Evolutionary conservation across 2,888 invertebrate genomes (phyloP).

Genomic region (Pollenia amentaria): DNA sequence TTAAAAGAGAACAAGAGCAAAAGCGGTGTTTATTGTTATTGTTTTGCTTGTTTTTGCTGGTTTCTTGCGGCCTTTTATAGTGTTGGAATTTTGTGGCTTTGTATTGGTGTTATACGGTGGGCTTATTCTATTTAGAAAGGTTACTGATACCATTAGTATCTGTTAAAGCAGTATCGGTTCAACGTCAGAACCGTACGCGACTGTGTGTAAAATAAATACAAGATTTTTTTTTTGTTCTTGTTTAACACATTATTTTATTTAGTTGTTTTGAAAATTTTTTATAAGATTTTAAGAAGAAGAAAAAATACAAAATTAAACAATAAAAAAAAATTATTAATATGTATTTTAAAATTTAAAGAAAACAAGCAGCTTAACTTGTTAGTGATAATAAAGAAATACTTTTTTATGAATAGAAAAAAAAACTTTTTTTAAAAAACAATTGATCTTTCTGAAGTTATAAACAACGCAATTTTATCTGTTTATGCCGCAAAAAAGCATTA

Average conservation of each 20-base stretch:
- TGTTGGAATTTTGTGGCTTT: constrained; percentile 66
- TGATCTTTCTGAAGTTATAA: constrained; percentile 40
- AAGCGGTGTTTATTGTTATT: constrained; percentile 56
- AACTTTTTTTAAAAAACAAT: constrained; percentile 15
- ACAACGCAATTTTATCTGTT: constrained; percentile 29
- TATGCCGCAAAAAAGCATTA: constrained; percentile 41
- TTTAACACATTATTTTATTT: constrained; percentile 30
- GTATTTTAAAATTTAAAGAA: neutral
- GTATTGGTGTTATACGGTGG: constrained; percentile 60
- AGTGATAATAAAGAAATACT: neutral
- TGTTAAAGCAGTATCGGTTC: constrained; percentile 83
- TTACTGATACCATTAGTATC: constrained; percentile 79
- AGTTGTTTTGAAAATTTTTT: constrained; percentile 37
- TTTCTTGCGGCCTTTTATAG: constrained; percentile 52
- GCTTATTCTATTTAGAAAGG: constrained; percentile 82
- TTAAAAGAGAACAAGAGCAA: constrained; percentile 27
- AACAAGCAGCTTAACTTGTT: neutral
- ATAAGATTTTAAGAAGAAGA: neutral
- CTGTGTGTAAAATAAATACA: constrained; percentile 19
- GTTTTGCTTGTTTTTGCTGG: constrained; percentile 36
- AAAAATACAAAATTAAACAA: neutral
- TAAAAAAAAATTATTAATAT: neutral
- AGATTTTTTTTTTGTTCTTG: constrained; percentile 19
- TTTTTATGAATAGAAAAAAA: constrained; percentile 9
- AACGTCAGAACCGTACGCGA: constrained; percentile 82